phyloP scores from a whole-genome alignment of 1,140 invertebrate genomes.

The Agrypnia vestita region DNA sequence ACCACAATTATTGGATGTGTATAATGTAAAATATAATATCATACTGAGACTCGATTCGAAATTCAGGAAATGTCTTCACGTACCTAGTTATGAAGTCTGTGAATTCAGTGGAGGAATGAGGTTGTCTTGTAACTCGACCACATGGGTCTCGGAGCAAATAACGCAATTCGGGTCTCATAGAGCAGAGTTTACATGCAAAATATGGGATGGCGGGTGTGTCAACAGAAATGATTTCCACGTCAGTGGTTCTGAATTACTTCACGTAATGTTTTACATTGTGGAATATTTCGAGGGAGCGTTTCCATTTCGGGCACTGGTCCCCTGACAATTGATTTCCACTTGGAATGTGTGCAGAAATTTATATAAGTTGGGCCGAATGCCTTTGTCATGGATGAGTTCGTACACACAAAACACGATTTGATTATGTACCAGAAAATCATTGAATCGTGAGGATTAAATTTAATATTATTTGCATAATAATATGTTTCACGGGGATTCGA shows the following conservation, averaged over 20 bases:
- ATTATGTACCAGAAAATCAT: background rate
- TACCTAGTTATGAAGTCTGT: no score
- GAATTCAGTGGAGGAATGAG: background rate
- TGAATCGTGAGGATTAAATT: background rate
- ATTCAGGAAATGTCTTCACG: no score
- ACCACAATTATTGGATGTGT: no score
- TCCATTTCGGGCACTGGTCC: constrained; percentile 17
- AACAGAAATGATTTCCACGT: constrained; percentile 57
- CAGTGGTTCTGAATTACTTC: constrained; percentile 55
- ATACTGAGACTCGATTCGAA: no score
- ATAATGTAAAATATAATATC: no score
- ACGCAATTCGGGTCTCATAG: constrained; percentile 1
- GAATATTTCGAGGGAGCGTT: constrained; percentile 34
- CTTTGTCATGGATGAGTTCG: background rate
- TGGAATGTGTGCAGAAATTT: constrained; percentile 21
- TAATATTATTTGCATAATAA: background rate
- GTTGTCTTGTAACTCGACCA: constrained; percentile 7
- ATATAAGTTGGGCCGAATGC: constrained; percentile 1
- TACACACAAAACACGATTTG: background rate
- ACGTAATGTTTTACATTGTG: constrained; percentile 53
- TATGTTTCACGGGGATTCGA: no score
- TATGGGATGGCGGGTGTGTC: constrained; percentile 46
- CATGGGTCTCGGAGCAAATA: constrained; percentile 4
- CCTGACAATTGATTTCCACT: constrained; percentile 29
- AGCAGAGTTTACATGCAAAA: constrained; percentile 31